These are phyloP conservation scores for Rhyacichthys aspro DNA, from an alignment of 2,797 vertebrate genomes.

Conservation along the genomic window DNA sequence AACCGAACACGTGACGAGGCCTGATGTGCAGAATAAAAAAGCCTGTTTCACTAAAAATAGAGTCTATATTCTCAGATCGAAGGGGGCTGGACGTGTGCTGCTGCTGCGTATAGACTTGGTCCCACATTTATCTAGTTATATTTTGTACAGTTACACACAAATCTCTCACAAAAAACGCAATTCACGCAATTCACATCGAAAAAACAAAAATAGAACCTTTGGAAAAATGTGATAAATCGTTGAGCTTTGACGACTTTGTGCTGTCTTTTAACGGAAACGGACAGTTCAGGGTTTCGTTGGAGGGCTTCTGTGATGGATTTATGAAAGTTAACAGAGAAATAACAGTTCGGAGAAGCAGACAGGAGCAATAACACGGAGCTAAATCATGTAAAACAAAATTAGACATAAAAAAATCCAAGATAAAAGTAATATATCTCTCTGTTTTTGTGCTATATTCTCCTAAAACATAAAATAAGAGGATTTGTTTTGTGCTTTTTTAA, in stretches of 20 bases:
- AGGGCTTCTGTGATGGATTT: not conserved
- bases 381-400: not conserved
- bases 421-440: too few species aligned
- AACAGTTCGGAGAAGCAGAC: slow-evolving; percentile 58
- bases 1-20: too few species aligned
- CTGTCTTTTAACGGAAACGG: not conserved
- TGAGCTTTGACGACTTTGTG: not conserved
- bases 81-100: slow-evolving; percentile 60
- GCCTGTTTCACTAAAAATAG: slow-evolving; percentile 66
- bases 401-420: too few species aligned
- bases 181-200: not conserved
- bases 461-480: too few species aligned
- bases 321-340: slow-evolving; percentile 20
- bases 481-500: too few species aligned
- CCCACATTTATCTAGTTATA: slow-evolving; percentile 74
- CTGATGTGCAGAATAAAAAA: slow-evolving; percentile 67
- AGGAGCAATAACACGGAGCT: not conserved
- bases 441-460: too few species aligned
- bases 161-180: slow-evolving; percentile 80
- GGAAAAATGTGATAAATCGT: not conserved
- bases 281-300: too few species aligned
- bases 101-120: slow-evolving; percentile 59
- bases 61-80: slow-evolving; percentile 41
- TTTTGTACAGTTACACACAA: slow-evolving; percentile 78
- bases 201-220: slow-evolving; percentile 1